Conservation (phyloP, 2,888 invertebrate species). For the Esperia sulphurella region DNA sequence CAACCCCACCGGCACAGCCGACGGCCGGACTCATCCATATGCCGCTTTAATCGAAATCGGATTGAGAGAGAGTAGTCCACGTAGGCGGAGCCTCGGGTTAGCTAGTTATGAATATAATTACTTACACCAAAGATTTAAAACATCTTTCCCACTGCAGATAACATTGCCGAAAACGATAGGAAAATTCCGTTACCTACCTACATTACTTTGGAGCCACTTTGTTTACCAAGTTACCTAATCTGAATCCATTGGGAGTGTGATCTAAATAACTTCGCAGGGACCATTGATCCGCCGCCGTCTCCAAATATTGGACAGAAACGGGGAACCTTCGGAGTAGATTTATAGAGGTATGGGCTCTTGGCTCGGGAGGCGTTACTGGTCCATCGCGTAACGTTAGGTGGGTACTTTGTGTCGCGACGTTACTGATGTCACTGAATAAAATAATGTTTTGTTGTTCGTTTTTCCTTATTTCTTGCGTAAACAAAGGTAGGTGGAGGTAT, state of each 20-base stretch:
- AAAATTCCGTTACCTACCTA: not conserved
- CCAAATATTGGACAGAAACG: constrained; percentile 41
- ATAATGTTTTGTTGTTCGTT: constrained; percentile 3
- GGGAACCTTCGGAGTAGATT: constrained; percentile 44
- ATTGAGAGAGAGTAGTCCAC: no score
- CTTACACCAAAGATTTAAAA: no score
- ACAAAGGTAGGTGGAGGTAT: not conserved
- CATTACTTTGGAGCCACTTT: no score
- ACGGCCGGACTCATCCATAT: no score
- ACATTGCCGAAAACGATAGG: no score
- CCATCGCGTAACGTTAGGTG: constrained; percentile 9
- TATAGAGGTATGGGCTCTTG: constrained; percentile 41
- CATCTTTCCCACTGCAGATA: no score
- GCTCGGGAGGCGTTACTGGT: constrained; percentile 14
- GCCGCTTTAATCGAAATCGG: no score
- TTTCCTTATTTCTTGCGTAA: not conserved
- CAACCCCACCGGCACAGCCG: no score
- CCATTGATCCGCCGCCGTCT: constrained; percentile 40
- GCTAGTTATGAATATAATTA: no score
- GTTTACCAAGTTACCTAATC: not conserved
- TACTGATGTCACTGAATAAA: constrained; percentile 11
- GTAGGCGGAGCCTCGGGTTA: no score
- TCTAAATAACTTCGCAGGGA: constrained; percentile 15
- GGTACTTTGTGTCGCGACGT: constrained; percentile 11
- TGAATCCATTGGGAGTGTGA: not conserved